Evolutionary conservation across 2,113 vertebrate species (phyloP).

Genomic region (Conger conger): DNA sequence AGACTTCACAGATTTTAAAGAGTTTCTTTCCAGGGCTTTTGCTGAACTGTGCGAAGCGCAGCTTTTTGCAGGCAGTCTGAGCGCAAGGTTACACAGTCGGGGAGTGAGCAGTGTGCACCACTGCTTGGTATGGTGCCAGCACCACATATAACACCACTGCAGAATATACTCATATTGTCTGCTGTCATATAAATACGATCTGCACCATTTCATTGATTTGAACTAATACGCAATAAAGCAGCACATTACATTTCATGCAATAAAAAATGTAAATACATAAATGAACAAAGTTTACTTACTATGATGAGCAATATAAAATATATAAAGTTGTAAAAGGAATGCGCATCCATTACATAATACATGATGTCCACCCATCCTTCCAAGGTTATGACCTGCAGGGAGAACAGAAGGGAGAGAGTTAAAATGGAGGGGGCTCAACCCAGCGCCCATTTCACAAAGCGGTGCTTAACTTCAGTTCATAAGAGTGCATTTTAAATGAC

Average conservation of each 20-base stretch:
- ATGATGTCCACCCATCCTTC: slow-evolving; percentile 99
- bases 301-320: slow-evolving; percentile 99
- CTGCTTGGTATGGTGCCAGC: neutral
- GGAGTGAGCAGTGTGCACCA: neutral
- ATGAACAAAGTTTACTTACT: slow-evolving; percentile 75
- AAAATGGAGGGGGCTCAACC: neutral
- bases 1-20: neutral
- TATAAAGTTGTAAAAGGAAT: slow-evolving; percentile 99
- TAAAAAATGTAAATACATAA: too few species aligned
- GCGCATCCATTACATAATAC: slow-evolving; percentile 99
- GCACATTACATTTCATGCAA: neutral
- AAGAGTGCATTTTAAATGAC: neutral
- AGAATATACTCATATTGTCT: neutral
- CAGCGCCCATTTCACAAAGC: neutral
- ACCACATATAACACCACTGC: slow-evolving; percentile 5
- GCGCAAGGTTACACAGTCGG: neutral
- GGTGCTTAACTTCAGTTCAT: neutral
- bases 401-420: slow-evolving; percentile 36
- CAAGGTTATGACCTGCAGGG: slow-evolving; percentile 93
- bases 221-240: neutral
- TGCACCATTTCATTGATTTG: neutral
- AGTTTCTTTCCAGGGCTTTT: neutral
- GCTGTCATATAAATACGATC: neutral
- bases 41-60: neutral
- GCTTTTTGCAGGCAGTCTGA: neutral